Evolutionary conservation across 2,797 vertebrate species (phyloP).

Genomic region (Bradypodion pumilum): DNA sequence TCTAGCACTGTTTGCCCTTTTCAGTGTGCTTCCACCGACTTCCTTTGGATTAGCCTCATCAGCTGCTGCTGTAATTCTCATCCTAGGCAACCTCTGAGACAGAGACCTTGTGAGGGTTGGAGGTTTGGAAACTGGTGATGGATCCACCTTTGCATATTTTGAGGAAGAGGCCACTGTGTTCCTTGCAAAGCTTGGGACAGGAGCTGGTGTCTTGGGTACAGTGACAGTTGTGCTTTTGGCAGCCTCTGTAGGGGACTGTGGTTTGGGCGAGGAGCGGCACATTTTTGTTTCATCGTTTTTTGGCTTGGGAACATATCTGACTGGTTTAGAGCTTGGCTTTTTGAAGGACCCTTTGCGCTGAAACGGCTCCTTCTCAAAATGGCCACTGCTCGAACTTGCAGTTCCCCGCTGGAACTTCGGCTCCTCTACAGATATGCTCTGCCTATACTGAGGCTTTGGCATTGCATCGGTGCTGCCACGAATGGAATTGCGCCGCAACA

Average conservation of each 20-base stretch:
- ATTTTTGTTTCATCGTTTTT: slow-evolving; percentile 87
- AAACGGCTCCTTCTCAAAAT: slow-evolving; percentile 77
- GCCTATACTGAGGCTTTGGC: slow-evolving; percentile 77
- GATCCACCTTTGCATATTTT: slow-evolving; percentile 83
- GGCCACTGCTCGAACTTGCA: slow-evolving; percentile 62
- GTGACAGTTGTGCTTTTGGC: slow-evolving; percentile 63
- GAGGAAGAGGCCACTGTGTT: slow-evolving; percentile 92
- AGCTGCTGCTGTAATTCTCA: slow-evolving; percentile 48
- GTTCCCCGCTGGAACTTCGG: slow-evolving; percentile 77
- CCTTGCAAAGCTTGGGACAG: slow-evolving; percentile 88
- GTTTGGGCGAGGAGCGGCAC: slow-evolving; percentile 76
- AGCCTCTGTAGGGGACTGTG: slow-evolving; percentile 69
- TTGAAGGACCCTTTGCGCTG: slow-evolving; percentile 75
- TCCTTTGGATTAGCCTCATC: slow-evolving; percentile 70
- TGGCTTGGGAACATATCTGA: slow-evolving; percentile 81
- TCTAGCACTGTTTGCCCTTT: slow-evolving; percentile 84
- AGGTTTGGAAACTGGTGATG: slow-evolving; percentile 73
- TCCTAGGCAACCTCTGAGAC: slow-evolving; percentile 77
- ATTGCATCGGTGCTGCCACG: slow-evolving; percentile 79
- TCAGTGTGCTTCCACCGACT: slow-evolving; percentile 71
- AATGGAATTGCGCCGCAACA: slow-evolving; percentile 80
- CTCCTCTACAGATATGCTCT: slow-evolving; percentile 84
- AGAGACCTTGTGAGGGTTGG: slow-evolving; percentile 76
- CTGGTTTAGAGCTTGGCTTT: slow-evolving; percentile 89
- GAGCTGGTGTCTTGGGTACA: slow-evolving; percentile 64